phyloP scores from a whole-genome alignment of 2,888 invertebrate genomes.

The Athalia rosae region DNA sequence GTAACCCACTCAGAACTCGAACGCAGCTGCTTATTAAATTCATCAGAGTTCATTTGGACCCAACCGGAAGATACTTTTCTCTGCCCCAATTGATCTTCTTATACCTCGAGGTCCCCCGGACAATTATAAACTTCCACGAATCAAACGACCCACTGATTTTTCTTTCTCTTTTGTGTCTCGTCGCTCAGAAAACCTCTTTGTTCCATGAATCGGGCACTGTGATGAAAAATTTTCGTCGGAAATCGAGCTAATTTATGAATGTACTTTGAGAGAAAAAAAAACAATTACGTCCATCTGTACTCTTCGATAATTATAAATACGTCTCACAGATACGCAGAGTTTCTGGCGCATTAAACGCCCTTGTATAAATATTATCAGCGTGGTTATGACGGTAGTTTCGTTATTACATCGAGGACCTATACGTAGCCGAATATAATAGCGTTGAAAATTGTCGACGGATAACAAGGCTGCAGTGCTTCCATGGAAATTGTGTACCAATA shows the following conservation, averaged over 20 bases:
- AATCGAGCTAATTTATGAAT: too few species aligned
- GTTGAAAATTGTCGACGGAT: not conserved
- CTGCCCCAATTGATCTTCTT: constrained; percentile 12
- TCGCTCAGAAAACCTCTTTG: too few species aligned
- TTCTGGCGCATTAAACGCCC: too few species aligned
- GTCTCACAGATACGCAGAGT: too few species aligned
- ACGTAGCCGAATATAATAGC: not conserved
- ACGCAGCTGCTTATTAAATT: constrained; percentile 13
- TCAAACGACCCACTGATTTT: not conserved
- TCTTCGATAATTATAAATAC: too few species aligned
- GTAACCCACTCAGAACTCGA: not conserved
- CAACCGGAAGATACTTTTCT: constrained; percentile 23
- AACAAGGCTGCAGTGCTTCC: not conserved
- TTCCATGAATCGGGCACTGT: not conserved
- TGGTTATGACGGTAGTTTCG: not conserved
- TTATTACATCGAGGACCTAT: not conserved
- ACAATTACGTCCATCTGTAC: too few species aligned
- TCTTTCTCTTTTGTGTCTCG: too few species aligned
- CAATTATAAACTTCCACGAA: constrained; percentile 32
- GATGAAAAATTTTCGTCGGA: not conserved
- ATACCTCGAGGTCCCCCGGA: not conserved
- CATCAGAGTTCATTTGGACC: constrained; percentile 21
- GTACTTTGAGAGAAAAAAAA: not conserved
- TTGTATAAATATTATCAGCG: too few species aligned
- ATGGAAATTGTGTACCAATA: constrained; percentile 9